Conservation (phyloP, 2,113 vertebrate species). For the Brachypodius melanocephalos region DNA sequence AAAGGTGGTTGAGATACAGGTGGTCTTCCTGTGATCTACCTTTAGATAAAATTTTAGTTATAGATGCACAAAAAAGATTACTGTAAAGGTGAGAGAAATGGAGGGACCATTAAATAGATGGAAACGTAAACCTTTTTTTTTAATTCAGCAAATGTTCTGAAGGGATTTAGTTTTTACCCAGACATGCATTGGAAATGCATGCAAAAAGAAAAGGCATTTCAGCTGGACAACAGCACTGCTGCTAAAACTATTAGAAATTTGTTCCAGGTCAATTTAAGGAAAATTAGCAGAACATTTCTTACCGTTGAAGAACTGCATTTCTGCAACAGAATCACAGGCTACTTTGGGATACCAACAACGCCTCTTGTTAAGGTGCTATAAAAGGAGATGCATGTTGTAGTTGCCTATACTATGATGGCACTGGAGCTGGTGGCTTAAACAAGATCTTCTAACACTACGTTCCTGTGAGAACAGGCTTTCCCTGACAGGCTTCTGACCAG, state of each 20-base stretch:
- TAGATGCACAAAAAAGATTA: background rate
- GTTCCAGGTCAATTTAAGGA: background rate
- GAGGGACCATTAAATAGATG: background rate
- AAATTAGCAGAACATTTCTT: background rate
- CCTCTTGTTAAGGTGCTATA: background rate
- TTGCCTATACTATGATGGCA: background rate
- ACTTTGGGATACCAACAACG: background rate
- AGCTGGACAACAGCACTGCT: background rate
- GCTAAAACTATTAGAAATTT: background rate
- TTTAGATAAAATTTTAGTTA: background rate
- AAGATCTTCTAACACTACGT: background rate
- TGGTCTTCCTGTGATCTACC: background rate
- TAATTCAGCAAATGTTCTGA: background rate
- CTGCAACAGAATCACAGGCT: background rate
- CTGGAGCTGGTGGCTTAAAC: background rate
- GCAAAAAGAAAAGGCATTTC: background rate
- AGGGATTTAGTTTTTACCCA: background rate
- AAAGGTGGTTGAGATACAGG: background rate
- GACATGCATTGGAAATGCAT: background rate
- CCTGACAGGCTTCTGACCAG: background rate
- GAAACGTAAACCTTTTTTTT: background rate
- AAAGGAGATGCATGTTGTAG: background rate
- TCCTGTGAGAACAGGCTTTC: background rate
- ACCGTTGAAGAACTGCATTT: background rate
- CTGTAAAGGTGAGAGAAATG: background rate